Percentiles rank a stretch among this genome's conserved stretches.
Evolutionary conservation across 2,888 invertebrate species (phyloP).

Genomic region (Netelia fuscicornis): DNA sequence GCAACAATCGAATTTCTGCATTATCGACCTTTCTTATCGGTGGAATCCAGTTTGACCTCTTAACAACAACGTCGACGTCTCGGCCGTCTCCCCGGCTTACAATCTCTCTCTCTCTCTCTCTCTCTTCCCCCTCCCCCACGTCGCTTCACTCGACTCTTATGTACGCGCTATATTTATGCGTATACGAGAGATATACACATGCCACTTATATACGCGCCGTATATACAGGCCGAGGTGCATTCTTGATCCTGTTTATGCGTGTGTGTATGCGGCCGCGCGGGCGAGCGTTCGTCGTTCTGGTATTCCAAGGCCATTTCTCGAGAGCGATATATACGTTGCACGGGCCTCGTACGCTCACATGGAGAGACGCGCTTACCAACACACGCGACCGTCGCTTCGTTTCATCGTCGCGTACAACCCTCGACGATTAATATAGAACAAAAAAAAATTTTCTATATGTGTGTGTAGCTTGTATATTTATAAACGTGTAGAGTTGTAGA

Average conservation of each 20-base stretch:
- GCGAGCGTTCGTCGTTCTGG: conserved; percentile 66
- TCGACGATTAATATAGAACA: conserved; percentile 48
- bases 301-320: conserved; percentile 71
- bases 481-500: neutral
- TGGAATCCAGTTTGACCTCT: conserved; percentile 68
- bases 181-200: neutral
- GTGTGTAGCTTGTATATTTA: neutral
- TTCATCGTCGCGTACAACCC: conserved; percentile 24
- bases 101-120: neutral
- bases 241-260: conserved; percentile 57
- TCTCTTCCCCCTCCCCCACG: neutral
- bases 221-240: conserved; percentile 51
- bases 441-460: neutral
- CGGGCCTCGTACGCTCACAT: conserved; percentile 11
- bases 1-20: conserved; percentile 43
- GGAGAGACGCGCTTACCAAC: neutral
- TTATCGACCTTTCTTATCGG: conserved; percentile 64
- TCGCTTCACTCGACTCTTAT: neutral
- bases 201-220: too few species aligned
- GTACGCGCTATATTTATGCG: neutral
- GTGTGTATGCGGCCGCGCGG: conserved; percentile 6
- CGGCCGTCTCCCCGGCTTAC: conserved; percentile 11
- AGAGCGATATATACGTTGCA: conserved; percentile 49
- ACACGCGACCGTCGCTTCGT: neutral
- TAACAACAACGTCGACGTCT: conserved; percentile 52